A percentile compares a stretch with the other conserved stretches of the same genome.
Evolutionary conservation across 2,113 vertebrate genomes (phyloP).

Genomic region (Melanotaenia duboulayi): DNA sequence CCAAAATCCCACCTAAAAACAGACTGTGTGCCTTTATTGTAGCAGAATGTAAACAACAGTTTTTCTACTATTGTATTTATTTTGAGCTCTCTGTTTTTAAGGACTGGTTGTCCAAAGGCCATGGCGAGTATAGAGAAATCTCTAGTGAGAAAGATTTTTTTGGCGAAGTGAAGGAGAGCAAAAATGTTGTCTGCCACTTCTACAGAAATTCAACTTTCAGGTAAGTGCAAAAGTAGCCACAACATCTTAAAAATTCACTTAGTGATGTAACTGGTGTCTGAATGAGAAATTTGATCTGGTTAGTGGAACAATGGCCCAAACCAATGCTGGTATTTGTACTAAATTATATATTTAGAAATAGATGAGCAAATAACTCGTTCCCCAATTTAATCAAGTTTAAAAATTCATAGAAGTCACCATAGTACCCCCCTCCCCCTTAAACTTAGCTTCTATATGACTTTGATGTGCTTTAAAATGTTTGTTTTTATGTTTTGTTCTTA

Average conservation of each 20-base stretch:
- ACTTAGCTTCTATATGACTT: no score
- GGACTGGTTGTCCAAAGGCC: conserved; percentile 98
- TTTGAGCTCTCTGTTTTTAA: conserved; percentile 61
- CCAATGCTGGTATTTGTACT: not conserved
- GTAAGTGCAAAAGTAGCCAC: conserved; percentile 67
- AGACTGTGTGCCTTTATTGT: not conserved
- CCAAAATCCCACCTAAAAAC: not conserved
- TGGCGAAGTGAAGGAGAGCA: conserved; percentile 94
- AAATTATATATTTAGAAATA: no score
- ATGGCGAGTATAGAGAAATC: conserved; percentile 95
- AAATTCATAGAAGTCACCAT: no score
- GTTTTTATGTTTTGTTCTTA: no score
- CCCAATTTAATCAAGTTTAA: not conserved
- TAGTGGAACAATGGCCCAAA: not conserved
- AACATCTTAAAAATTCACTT: not conserved
- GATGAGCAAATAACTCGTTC: not conserved
- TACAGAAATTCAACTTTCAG: conserved; percentile 94
- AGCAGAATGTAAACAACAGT: not conserved
- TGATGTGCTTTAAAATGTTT: not conserved
- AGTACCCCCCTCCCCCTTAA: no score
- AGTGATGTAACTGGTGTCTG: not conserved
- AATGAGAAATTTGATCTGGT: not conserved
- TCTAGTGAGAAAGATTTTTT: conserved; percentile 97
- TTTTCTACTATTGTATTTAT: conserved; percentile 18
- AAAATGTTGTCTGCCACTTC: conserved; percentile 97